These are phyloP conservation scores for Lineus longissimus DNA, from an alignment of 1,140 invertebrate species.

Conservation along the genomic window DNA sequence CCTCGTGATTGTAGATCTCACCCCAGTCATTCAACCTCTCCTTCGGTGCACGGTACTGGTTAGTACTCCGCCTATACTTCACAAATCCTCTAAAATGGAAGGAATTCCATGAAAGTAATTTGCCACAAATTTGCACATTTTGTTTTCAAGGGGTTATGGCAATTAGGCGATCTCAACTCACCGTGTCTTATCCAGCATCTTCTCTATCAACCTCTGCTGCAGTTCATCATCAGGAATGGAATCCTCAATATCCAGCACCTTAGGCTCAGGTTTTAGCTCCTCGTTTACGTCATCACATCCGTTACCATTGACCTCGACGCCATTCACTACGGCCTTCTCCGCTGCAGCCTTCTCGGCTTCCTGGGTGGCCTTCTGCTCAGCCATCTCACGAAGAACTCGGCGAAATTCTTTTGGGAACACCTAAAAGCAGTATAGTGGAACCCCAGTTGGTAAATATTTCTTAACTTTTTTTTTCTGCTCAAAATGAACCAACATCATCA, in stretches of 20 bases:
- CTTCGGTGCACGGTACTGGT: conserved; percentile 76
- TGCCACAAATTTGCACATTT: conserved; percentile 8
- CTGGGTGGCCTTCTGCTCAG: conserved; percentile 56
- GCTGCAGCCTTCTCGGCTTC: background rate
- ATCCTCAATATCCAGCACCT: conserved; percentile 80
- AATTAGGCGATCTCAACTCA: conserved; percentile 35
- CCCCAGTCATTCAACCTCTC: conserved; percentile 90
- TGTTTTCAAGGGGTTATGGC: background rate
- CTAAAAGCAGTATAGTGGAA: conserved; percentile 34
- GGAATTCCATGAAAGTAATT: conserved; percentile 17
- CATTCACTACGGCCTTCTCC: background rate
- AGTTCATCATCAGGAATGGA: conserved; percentile 69
- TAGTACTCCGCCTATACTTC: conserved; percentile 86
- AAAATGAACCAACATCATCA: conserved; percentile 4
- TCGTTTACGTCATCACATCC: conserved; percentile 30
- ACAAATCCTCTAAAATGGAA: conserved; percentile 76
- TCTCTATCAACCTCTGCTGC: conserved; percentile 74
- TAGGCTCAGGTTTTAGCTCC: conserved; percentile 25
- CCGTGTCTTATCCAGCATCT: conserved; percentile 81
- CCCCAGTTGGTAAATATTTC: background rate
- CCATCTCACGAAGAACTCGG: conserved; percentile 74
- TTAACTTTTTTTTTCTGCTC: conserved; percentile 12
- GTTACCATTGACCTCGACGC: conserved; percentile 37
- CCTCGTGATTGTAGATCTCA: conserved; percentile 87
- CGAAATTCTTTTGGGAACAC: conserved; percentile 98